Conservation (phyloP, 2,888 invertebrate genomes). For the Lepetodrilus schrolli region DNA sequence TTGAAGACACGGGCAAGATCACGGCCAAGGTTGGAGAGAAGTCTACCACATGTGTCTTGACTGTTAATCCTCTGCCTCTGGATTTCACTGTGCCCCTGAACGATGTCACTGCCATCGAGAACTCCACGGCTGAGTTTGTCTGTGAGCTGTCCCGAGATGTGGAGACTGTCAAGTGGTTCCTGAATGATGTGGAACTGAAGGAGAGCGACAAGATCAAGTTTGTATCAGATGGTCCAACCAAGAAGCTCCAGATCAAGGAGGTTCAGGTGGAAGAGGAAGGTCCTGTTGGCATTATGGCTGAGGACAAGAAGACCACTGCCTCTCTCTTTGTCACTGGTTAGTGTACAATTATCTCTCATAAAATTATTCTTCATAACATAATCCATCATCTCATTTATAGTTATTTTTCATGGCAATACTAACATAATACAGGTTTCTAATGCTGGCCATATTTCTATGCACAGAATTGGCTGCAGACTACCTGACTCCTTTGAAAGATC, state of each 20-base stretch:
- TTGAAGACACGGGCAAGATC: constrained; percentile 56
- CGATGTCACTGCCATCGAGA: constrained; percentile 66
- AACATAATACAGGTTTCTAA: neutral
- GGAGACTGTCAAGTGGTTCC: constrained; percentile 78
- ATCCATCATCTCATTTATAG: neutral
- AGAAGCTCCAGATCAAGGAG: constrained; percentile 66
- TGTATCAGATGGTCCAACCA: constrained; percentile 61
- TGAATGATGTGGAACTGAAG: constrained; percentile 80
- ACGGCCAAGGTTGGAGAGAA: constrained; percentile 51
- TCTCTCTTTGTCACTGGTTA: constrained; percentile 70
- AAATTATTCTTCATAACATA: neutral
- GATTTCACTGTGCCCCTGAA: constrained; percentile 63
- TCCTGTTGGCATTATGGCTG: constrained; percentile 64
- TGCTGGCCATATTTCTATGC: too few species aligned
- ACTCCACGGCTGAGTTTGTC: constrained; percentile 81
- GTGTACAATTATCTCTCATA: neutral
- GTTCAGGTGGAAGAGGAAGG: constrained; percentile 66
- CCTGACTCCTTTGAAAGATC: constrained; percentile 52
- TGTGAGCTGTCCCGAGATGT: constrained; percentile 95
- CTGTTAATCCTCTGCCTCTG: constrained; percentile 55
- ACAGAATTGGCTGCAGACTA: constrained; percentile 62
- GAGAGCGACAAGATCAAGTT: constrained; percentile 59
- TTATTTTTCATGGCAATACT: neutral
- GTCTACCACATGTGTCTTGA: constrained; percentile 52
- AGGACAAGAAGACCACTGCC: constrained; percentile 70